Conservation (phyloP, 37 sponge, comb jelly and placozoan species). For the Ephydatia muelleri region DNA sequence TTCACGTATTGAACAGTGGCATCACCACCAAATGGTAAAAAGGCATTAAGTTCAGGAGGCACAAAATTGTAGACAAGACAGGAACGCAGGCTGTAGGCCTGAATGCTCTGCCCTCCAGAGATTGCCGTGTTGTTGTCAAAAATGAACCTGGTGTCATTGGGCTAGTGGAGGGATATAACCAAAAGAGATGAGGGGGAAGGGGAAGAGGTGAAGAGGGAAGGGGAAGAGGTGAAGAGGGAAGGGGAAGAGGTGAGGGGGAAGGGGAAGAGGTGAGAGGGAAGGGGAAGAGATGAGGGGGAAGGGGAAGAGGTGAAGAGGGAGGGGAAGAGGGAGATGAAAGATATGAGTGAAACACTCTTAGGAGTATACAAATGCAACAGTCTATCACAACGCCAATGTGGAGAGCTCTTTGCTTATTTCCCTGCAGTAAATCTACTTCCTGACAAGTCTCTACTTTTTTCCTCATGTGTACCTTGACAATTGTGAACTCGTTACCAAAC, state of each 20-base stretch:
- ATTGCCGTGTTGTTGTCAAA: conserved; percentile 49
- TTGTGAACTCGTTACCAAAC: conserved; percentile 59
- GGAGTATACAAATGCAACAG: background rate
- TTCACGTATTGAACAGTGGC: conserved; percentile 11
- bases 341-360: background rate
- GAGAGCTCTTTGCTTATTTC: too few species aligned
- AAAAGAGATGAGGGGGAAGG: conserved; percentile 2
- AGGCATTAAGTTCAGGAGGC: background rate
- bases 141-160: conserved; percentile 10
- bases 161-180: background rate
- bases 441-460: background rate
- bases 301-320: background rate
- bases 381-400: background rate
- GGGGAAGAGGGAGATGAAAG: background rate
- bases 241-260: background rate
- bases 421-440: background rate
- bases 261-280: background rate
- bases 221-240: background rate
- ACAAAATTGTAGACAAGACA: conserved; percentile 63
- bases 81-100: conserved; percentile 49
- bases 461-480: background rate
- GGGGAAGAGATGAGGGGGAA: conserved; percentile 4
- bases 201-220: background rate
- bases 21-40: conserved; percentile 8
- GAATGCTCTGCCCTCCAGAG: conserved; percentile 35